Evolutionary conservation across 2,797 vertebrate species (phyloP).

Genomic region (Mustela erminea): DNA sequence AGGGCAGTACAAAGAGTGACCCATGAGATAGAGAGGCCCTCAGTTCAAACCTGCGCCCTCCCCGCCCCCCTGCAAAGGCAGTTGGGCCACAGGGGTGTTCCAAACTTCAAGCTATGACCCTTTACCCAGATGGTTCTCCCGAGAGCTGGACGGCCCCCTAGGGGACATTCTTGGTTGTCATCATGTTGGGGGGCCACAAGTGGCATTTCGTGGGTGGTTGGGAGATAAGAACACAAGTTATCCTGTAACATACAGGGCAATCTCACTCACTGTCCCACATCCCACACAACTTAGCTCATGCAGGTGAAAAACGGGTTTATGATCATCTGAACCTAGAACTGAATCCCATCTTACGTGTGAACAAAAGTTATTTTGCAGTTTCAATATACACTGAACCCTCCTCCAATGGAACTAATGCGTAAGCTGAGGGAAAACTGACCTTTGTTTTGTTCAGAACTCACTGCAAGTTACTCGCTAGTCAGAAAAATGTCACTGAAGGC

Average conservation of each 20-base stretch:
- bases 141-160: neutral
- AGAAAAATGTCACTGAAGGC: neutral
- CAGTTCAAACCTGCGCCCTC: conserved; percentile 46
- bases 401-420: neutral
- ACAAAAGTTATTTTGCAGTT: neutral
- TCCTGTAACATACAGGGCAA: neutral
- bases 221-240: neutral
- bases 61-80: neutral
- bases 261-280: neutral
- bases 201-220: neutral
- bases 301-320: neutral
- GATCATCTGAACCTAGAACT: neutral
- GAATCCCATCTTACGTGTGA: neutral
- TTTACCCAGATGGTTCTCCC: neutral
- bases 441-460: neutral
- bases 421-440: neutral
- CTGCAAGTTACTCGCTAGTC: neutral
- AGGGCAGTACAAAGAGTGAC: neutral
- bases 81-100: neutral
- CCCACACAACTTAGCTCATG: neutral
- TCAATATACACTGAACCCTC: neutral
- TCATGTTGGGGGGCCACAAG: neutral
- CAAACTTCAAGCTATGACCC: neutral
- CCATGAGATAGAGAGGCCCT: neutral
- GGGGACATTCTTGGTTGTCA: neutral